Base-by-base conservation (phyloP, 1,140 invertebrate genomes). In the Elymnias hypermnestra region DNA sequence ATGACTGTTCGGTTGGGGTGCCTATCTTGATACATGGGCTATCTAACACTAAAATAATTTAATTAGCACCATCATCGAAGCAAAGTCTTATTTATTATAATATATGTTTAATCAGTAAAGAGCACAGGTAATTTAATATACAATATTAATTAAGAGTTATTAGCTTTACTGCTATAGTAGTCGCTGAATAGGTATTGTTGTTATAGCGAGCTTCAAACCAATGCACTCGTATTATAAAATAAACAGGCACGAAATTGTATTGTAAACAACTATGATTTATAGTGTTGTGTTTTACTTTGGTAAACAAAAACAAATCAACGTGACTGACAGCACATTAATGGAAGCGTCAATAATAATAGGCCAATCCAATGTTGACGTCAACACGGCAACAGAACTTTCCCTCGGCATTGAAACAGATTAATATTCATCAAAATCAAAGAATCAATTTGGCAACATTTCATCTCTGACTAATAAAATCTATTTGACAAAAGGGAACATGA, bases 271-370 rank as follows among this genome's bases (percentile, higher is more conserved):
- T 18, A 10, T 45, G 50, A 37, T 41, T 46, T 41, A 46, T 42
- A 40, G 28, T 41, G 13, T 25, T 40, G 19, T 21, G 7, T 33
- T 40, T 21, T 41, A 14, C n/a, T 47, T 29, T 29, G 6, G 51
- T 52, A 62, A 57, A 62, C 55, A 62, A 58, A 49, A 54, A 50
- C 47, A 54, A 44, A 23, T 41, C 51, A 38, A 36, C 33, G 40
- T 58, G 55, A 62, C 31, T 54, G 59, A 57, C 59, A 54, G 47
- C 25, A 6, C 48, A 44, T 52, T 62, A 62, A 62, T 62, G 55
- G 51, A 57, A 25, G 41, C 44, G 58, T 62, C 63, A 61, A 64
- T 63, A 67, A 63, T 63, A 64, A 62, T 56, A 59, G 60, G 58
- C 38, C 39, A 52, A 57, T 48, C 40, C 41, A 60, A 61, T 59